These are phyloP conservation scores for Mallateleia sp. DNA, from an alignment of 2,888 invertebrate species.

Conservation along the genomic window DNA sequence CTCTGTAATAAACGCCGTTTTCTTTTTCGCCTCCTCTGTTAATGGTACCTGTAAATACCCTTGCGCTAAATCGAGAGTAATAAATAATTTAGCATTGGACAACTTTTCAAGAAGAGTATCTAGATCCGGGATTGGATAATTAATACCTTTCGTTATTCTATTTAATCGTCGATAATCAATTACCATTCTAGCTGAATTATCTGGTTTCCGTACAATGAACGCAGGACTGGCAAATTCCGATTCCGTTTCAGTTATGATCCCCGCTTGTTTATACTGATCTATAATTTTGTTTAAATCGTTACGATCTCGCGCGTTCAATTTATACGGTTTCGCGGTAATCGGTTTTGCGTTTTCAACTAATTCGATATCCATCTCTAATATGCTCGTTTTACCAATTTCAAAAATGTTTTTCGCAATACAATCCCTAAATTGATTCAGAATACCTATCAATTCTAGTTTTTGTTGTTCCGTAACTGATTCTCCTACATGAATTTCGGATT, in stretches of 20 bases:
- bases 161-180: conserved; percentile 40
- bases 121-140: conserved; percentile 43
- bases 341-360: neutral
- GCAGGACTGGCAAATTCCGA: conserved; percentile 49
- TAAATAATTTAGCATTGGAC: neutral
- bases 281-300: conserved; percentile 35
- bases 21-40: no score
- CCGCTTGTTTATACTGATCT: conserved; percentile 26
- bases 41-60: no score
- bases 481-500: no score
- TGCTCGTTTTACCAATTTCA: no score
- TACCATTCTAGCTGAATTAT: conserved; percentile 39
- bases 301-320: neutral
- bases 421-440: no score
- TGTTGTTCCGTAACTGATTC: no score
- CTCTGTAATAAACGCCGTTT: no score
- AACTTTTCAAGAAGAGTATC: conserved; percentile 43
- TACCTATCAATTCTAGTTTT: no score
- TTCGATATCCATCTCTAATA: neutral
- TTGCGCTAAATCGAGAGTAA: no score
- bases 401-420: no score
- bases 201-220: conserved; percentile 38
- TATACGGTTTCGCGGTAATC: neutral
- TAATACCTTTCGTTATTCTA: conserved; percentile 15
- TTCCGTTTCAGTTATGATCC: conserved; percentile 45